phyloP scores from a whole-genome alignment of 2,113 vertebrate genomes.

The Nettapus auritus region DNA sequence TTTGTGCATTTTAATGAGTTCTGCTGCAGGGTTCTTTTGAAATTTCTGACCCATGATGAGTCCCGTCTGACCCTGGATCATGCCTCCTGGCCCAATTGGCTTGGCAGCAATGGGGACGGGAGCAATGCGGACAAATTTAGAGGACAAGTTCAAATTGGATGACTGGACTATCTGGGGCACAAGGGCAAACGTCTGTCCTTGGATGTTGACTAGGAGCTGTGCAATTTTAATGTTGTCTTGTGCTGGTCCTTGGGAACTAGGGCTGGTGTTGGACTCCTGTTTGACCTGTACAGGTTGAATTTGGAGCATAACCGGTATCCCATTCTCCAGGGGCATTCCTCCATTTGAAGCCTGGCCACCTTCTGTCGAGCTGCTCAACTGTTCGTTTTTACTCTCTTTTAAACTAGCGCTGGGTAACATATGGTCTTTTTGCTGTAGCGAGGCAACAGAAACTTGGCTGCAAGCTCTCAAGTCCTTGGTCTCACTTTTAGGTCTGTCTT shows the following conservation, averaged over 20 bases:
- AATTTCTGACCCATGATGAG: conserved; percentile 90
- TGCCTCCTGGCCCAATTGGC: conserved; percentile 83
- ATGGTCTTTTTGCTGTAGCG: conserved; percentile 80
- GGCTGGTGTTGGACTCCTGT: conserved; percentile 79
- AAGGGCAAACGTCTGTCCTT: conserved; percentile 93
- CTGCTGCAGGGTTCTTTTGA: conserved; percentile 89
- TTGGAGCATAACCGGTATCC: conserved; percentile 87
- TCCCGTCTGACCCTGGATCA: conserved; percentile 78
- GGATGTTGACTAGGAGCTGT: conserved; percentile 92
- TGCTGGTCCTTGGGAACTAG: conserved; percentile 74
- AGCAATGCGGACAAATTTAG: conserved; percentile 95
- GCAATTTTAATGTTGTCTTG: conserved; percentile 90
- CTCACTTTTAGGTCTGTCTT: conserved; percentile 75
- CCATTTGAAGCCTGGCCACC: conserved; percentile 70
- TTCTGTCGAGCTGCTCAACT: conserved; percentile 63
- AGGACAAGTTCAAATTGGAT: conserved; percentile 82
- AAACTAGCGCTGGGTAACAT: conserved; percentile 72
- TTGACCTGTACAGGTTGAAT: conserved; percentile 91
- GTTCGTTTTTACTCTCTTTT: conserved; percentile 74
- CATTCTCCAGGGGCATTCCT: conserved; percentile 71
- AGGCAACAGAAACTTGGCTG: conserved; percentile 69
- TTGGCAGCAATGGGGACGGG: conserved; percentile 94
- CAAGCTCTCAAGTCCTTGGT: conserved; percentile 77
- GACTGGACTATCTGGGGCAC: conserved; percentile 91
- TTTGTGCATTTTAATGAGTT: conserved; percentile 98